Conservation (phyloP, 1,140 invertebrate genomes). For the Asobara japonica region DNA sequence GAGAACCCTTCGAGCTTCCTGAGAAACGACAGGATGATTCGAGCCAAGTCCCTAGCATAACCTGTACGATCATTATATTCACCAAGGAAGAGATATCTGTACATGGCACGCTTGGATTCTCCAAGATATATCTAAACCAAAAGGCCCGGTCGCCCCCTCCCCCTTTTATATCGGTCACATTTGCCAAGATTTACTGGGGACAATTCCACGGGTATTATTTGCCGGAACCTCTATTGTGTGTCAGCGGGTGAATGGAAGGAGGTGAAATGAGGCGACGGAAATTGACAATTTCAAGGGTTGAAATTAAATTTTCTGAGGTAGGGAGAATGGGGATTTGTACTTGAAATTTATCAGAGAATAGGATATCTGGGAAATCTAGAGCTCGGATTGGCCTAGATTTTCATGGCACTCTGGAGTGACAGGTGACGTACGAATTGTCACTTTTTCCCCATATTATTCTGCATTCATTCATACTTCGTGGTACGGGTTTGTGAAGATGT, state of each 20-base stretch:
- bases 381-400: too few species aligned
- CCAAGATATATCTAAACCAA: neutral
- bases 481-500: too few species aligned
- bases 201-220: neutral
- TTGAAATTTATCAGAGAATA: neutral
- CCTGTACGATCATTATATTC: constrained; percentile 8
- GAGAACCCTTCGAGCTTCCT: neutral
- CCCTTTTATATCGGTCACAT: neutral
- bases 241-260: neutral
- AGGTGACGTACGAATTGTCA: too few species aligned
- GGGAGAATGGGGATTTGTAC: neutral
- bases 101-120: neutral
- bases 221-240: neutral
- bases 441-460: too few species aligned
- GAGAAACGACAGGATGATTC: neutral
- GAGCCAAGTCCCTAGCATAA: constrained; percentile 4
- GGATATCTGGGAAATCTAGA: too few species aligned
- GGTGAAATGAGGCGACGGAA: neutral
- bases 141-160: neutral
- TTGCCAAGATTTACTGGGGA: neutral
- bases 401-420: too few species aligned
- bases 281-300: neutral
- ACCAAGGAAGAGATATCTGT: neutral
- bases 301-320: neutral
- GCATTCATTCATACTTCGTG: too few species aligned